A percentile compares a stretch with the other conserved stretches of the same genome.
Evolutionary conservation across 2,113 vertebrate genomes (phyloP).

Genomic region (Tretioscincus oriximinensis): DNA sequence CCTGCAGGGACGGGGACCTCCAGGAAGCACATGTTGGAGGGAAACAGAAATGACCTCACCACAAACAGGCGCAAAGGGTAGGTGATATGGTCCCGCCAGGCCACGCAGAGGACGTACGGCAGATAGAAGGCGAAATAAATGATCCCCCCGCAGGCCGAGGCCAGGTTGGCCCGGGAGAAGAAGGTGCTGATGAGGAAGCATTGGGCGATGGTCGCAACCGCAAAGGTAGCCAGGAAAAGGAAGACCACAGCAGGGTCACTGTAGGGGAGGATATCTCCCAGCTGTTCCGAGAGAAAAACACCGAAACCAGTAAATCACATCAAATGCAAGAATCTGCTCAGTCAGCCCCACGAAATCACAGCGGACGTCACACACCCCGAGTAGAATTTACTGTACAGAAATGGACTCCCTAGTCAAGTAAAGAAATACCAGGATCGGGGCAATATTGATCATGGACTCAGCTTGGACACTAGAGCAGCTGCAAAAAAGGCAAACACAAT

Average conservation of each 20-base stretch:
- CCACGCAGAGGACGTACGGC: conserved; percentile 85
- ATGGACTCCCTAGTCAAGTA: too few relatives aligned
- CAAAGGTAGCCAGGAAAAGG: conserved; percentile 85
- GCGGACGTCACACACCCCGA: too few relatives aligned
- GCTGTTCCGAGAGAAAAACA: conserved; percentile 60
- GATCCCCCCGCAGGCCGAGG: conserved; percentile 87
- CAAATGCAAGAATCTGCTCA: too few relatives aligned
- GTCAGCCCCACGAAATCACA: too few relatives aligned
- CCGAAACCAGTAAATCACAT: not conserved
- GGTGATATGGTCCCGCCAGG: conserved; percentile 84
- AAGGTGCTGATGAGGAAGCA: conserved; percentile 90
- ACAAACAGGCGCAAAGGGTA: conserved; percentile 66
- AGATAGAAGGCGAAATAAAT: conserved; percentile 88
- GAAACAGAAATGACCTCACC: conserved; percentile 70
- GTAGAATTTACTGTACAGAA: too few relatives aligned
- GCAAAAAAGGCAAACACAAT: too few relatives aligned
- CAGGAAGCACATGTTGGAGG: too few relatives aligned
- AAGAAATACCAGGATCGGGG: too few relatives aligned
- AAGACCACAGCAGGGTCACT: conserved; percentile 82
- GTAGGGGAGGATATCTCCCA: conserved; percentile 87
- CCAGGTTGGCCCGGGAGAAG: conserved; percentile 87
- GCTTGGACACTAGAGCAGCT: too few relatives aligned
- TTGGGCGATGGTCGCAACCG: conserved; percentile 88
- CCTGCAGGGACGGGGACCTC: too few relatives aligned
- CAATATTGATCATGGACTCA: too few relatives aligned